Base-by-base conservation (phyloP, 1,140 invertebrate genomes). In the Homalodisca vitripennis region DNA sequence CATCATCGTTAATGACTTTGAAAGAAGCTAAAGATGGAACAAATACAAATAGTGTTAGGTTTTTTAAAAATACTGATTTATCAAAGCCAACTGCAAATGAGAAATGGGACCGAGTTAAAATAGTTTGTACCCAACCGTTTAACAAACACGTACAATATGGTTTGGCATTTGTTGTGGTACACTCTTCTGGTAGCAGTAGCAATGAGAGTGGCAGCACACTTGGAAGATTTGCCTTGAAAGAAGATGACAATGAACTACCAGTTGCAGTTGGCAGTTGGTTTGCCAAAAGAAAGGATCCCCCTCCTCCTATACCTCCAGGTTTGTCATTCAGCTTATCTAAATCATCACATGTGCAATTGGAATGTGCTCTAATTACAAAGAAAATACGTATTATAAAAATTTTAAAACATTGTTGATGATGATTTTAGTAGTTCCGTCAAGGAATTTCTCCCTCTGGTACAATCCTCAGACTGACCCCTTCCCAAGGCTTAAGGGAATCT, bases 51-150 rank as follows among this genome's bases (percentile, higher is more conserved):
- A 82, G 86, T 68, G 90, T 95, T 2, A 82, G 91, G 66, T 89
- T 91, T 77, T 95, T 95, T 78, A 82, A 77, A n/a, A 72, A 75
- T 14, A 83, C 87, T 13, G 83, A 89, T 65, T 80, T 96, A 2
- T 80, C 82, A 10, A 80, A 84, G 57, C 75, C 77, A 3, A 80
- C 83, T n/a, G 74, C 82, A 22, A 75, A 80, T 13, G 82, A 91
- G 76, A 91, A 89, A 77, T 96, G 92, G 92, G 92, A 95, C 80
- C 80, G 88, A 48, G 78, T 96, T 1, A 93, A 94, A 80, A 79
- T 95, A 53, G 85, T 94, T 2, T 95, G 93, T 78, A 87, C 88
- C 10, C 94, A 97, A 77, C 92, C 92, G 0, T 96, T 93, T 77
- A 95, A 94, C 77, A 91, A 87, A 76, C 87, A 87, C 71, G 83